Percentiles rank a stretch among this genome's conserved stretches.
Conservation (phyloP, 2,113 vertebrate genomes). For the Channa maculata region DNA sequence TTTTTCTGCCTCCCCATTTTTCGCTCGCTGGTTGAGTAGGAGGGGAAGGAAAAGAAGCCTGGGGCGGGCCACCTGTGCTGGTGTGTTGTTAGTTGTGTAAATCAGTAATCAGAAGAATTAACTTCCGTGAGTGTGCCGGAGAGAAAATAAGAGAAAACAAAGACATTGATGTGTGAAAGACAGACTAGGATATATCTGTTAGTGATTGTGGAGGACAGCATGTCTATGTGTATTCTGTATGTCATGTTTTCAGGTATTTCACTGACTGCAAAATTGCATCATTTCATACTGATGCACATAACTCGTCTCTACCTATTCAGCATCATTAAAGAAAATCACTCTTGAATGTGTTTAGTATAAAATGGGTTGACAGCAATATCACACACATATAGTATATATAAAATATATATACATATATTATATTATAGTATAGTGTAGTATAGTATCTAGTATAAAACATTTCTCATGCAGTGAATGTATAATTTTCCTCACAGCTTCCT, state of each 20-base stretch:
- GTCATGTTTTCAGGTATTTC: neutral
- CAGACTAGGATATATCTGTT: neutral
- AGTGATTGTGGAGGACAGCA: too few relatives aligned
- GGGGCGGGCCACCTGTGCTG: conserved; percentile 65
- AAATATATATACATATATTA: neutral
- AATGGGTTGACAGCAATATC: conserved; percentile 36
- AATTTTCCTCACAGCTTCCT: neutral
- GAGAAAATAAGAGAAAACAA: neutral
- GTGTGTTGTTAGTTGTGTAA: conserved; percentile 50
- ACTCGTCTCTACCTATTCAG: conserved; percentile 14
- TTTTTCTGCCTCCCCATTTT: conserved; percentile 32
- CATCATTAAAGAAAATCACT: conserved; percentile 34
- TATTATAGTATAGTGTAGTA: too few relatives aligned
- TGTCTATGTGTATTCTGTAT: too few relatives aligned
- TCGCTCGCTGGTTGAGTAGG: conserved; percentile 41
- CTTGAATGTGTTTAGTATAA: conserved; percentile 31
- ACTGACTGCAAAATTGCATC: conserved; percentile 5
- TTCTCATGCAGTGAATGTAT: neutral
- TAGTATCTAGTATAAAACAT: neutral
- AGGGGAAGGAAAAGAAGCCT: conserved; percentile 37
- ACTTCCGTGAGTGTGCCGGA: conserved; percentile 14
- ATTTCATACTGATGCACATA: conserved; percentile 26
- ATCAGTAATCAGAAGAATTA: conserved; percentile 66
- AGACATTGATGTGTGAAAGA: conserved; percentile 14
- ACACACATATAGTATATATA: neutral